Conservation (phyloP, 2,797 vertebrate genomes). For the Centroberyx gerrardi region DNA sequence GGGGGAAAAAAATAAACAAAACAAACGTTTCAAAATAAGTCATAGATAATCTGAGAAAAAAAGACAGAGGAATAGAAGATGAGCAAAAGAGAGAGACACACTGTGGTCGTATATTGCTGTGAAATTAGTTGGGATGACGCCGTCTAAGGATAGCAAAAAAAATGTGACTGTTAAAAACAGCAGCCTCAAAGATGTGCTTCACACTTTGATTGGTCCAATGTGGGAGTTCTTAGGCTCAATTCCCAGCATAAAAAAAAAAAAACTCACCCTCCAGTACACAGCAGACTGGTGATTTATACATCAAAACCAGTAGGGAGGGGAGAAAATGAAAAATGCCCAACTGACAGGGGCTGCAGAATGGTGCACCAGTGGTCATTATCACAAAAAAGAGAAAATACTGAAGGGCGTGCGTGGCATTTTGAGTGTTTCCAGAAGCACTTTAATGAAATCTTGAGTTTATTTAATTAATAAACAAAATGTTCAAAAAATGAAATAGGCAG, state of each 20-base stretch:
- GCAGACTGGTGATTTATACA: conserved; percentile 64
- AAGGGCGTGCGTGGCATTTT: conserved; percentile 29
- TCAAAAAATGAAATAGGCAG: conserved; percentile 43
- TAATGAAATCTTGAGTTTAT: conserved; percentile 19
- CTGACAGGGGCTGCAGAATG: conserved; percentile 43
- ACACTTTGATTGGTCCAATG: conserved; percentile 73
- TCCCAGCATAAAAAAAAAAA: conserved; percentile 38
- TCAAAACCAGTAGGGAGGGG: conserved; percentile 54
- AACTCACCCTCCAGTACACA: conserved; percentile 42
- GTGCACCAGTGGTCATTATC: conserved; percentile 42
- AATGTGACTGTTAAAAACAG: conserved; percentile 47
- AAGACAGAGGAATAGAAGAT: conserved; percentile 1
- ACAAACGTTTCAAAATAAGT: conserved; percentile 15
- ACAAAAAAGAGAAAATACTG: conserved; percentile 9
- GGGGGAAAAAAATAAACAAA: not conserved
- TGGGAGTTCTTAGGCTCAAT: conserved; percentile 67
- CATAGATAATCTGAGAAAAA: conserved; percentile 10
- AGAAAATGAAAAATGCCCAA: conserved; percentile 47
- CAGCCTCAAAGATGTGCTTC: conserved; percentile 68
- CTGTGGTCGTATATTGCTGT: conserved; percentile 46
- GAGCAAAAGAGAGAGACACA: conserved; percentile 18
- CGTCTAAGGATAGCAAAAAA: not conserved
- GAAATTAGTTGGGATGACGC: conserved; percentile 66
- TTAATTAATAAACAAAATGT: conserved; percentile 38
- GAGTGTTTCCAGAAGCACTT: conserved; percentile 14